Evolutionary conservation across 1,140 invertebrate species (phyloP), one percentile per base, ranked within the genome.

Genomic region (Pachyrhynchus sulphureomaculatus): DNA sequence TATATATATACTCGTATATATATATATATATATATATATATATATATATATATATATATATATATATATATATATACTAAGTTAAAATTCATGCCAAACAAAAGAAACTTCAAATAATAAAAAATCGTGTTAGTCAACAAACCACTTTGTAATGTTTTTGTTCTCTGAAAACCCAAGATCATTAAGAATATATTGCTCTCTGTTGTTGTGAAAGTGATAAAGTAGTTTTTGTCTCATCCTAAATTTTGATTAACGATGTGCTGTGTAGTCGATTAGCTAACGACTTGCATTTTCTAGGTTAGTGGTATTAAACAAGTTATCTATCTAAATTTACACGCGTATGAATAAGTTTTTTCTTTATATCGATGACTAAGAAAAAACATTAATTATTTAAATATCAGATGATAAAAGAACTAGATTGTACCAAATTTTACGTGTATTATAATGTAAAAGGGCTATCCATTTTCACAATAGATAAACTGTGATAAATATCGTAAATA

Each of bases 221-320:
- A 42, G 39, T 42, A 42, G 39, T 42, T 42, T 42, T 42, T 42
- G 39, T 42, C 39, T 42, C 39, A 15, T 42, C 13, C 39, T 42
- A 42, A 42, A 42, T 42, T 42, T 42, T 42, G 39, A 42, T 42
- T 42, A 42, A 42, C 39, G 39, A 42, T 42, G 39, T 21, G 39
- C 15, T 12, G 18, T 42, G 39, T 42, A 42, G 39, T 42, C 39
- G 39, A 42, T 42, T 42, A 42, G 39, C 18, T 42, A 42, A 42
- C 39, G 39, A 42, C 15, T 42, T 21, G 39, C 39, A 42, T 42
- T 42, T 42, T 42, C 17, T 42, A 42, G 39, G 39, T 42, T 42
- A 42, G 39, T 42, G 18, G 18, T 18, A 20, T 20, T 42, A 20
- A 42, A 42, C 15, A 12, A 12, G 9, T 42, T 42, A 42, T 42